Evolutionary conservation across 2,797 vertebrate genomes (phyloP).

Genomic region (Paguma larvata): DNA sequence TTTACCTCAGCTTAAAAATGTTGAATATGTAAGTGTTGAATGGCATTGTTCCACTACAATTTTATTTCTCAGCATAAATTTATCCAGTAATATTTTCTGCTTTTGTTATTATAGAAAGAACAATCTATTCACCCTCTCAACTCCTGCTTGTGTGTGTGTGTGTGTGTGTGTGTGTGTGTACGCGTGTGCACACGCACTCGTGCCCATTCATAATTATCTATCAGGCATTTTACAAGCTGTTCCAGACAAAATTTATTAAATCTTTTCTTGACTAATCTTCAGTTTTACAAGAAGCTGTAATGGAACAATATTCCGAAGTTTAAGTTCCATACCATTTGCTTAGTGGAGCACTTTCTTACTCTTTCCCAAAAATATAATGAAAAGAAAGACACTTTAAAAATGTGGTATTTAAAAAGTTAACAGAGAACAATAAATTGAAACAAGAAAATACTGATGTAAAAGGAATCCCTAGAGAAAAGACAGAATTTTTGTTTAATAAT

Average conservation of each 20-base stretch:
- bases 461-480: not conserved
- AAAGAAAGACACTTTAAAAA: constrained; percentile 1
- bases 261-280: not conserved
- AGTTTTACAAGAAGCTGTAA: constrained; percentile 22
- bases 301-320: not conserved
- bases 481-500: not conserved
- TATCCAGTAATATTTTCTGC: constrained; percentile 12
- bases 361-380: constrained; percentile 1
- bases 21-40: not conserved
- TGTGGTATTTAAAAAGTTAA: not conserved
- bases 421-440: not conserved
- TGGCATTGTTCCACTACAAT: not conserved
- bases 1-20: constrained; percentile 27
- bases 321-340: not conserved
- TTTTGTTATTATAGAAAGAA: constrained; percentile 1
- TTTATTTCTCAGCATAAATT: constrained; percentile 17
- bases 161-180: not conserved
- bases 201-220: not conserved
- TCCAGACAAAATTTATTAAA: constrained; percentile 4
- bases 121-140: not conserved
- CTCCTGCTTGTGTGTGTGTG: rapidly evolving
- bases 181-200: not conserved
- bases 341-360: constrained; percentile 35
- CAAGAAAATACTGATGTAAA: not conserved
- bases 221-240: not conserved